Percentiles rank a stretch among this genome's conserved stretches.
phyloP scores from a whole-genome alignment of 2,113 vertebrate genomes.

The Scatophagus argus region DNA sequence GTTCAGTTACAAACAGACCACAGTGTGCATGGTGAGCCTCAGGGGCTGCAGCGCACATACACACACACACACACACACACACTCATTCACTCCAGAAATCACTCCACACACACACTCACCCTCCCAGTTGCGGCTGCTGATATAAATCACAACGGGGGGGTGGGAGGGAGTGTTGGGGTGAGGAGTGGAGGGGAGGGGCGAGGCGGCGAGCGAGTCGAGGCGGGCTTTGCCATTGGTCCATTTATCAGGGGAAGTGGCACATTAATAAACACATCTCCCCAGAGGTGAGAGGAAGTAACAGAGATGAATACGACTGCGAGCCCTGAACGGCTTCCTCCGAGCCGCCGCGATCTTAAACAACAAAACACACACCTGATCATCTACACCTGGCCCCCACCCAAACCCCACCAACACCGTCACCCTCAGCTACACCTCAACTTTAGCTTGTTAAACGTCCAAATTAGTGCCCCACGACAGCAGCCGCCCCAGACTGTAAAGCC shows the following conservation, averaged over 20 bases:
- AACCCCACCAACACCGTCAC: background rate
- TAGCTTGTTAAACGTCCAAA: conserved; percentile 53
- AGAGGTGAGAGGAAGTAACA: conserved; percentile 88
- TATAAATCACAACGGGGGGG: conserved; percentile 73
- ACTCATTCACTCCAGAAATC: background rate
- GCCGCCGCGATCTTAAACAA: conserved; percentile 25
- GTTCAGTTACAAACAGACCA: conserved; percentile 13
- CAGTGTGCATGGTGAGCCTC: background rate
- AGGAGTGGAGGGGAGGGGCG: background rate
- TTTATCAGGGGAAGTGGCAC: conserved; percentile 92
- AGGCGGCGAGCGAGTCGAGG: conserved; percentile 81
- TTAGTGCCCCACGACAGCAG: conserved; percentile 23
- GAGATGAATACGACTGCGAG: conserved; percentile 92
- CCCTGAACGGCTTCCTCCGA: conserved; percentile 84
- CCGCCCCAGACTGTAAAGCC: conserved; percentile 5
- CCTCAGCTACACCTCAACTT: conserved; percentile 19
- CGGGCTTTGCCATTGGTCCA: conserved; percentile 91
- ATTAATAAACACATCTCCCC: conserved; percentile 97
- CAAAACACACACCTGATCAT: conserved; percentile 65
- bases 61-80: conserved; percentile 19
- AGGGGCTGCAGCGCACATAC: background rate
- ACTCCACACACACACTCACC: conserved; percentile 7
- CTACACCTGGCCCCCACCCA: background rate
- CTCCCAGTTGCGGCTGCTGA: conserved; percentile 38
- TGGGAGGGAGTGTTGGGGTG: background rate